Evolutionary conservation across 2,797 vertebrate species (phyloP).

Genomic region (Sparus aurata): DNA sequence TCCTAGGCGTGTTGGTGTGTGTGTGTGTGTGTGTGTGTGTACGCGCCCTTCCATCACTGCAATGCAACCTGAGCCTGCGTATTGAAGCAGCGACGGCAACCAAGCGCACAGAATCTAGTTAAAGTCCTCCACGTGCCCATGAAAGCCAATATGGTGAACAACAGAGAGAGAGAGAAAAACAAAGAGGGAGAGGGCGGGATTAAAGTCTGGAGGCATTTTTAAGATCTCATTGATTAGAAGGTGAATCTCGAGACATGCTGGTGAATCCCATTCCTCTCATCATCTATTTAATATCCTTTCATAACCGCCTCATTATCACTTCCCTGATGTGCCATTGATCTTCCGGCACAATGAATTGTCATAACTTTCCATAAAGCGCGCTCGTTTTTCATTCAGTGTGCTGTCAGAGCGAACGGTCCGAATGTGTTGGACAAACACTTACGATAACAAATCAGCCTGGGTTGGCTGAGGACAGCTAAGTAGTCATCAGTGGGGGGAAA

Average conservation of each 20-base stretch:
- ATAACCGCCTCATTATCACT: constrained; percentile 59
- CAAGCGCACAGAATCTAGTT: constrained; percentile 34
- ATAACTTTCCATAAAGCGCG: constrained; percentile 61
- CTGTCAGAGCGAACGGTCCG: constrained; percentile 48
- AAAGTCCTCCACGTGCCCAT: constrained; percentile 7
- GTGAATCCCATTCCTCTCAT: constrained; percentile 31
- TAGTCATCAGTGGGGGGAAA: constrained; percentile 62
- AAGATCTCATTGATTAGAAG: constrained; percentile 8
- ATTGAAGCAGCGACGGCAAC: constrained; percentile 34
- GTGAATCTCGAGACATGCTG: constrained; percentile 16
- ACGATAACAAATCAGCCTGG: constrained; percentile 69
- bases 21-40: not conserved
- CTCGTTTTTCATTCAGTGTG: constrained; percentile 59
- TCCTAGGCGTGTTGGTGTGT: not conserved
- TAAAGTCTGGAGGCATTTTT: constrained; percentile 17
- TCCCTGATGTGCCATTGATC: constrained; percentile 62
- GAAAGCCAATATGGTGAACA: constrained; percentile 18
- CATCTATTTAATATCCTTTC: constrained; percentile 38
- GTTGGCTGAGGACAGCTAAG: constrained; percentile 70
- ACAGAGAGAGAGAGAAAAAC: not conserved
- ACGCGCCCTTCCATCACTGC: constrained; percentile 11
- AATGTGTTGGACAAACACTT: constrained; percentile 74
- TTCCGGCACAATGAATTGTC: constrained; percentile 54
- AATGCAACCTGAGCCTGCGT: constrained; percentile 40
- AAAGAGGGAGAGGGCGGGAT: constrained; percentile 17